These are phyloP conservation scores for Pygocentrus nattereri DNA, from an alignment of 2,797 vertebrate species.

Conservation along the genomic window DNA sequence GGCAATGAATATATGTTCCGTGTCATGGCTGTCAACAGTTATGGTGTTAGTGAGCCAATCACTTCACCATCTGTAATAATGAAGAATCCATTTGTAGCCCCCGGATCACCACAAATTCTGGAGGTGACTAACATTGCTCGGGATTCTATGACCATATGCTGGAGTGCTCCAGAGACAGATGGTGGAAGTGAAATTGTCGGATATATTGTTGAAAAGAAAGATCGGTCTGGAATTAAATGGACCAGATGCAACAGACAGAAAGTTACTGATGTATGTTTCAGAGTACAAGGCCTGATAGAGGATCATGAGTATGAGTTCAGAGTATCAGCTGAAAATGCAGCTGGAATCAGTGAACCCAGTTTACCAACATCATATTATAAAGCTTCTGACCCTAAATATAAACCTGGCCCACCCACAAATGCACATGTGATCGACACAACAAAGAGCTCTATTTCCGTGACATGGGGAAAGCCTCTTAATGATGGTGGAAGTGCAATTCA, in stretches of 20 bases:
- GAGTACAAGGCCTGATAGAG: constrained; percentile 89
- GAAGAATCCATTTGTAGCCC: constrained; percentile 92
- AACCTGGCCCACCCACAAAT: constrained; percentile 93
- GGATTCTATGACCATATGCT: constrained; percentile 95
- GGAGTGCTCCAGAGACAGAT: constrained; percentile 90
- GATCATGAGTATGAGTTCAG: constrained; percentile 97
- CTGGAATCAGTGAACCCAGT: constrained; percentile 91
- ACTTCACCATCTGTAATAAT: constrained; percentile 87
- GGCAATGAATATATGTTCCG: constrained; percentile 97
- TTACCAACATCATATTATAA: constrained; percentile 91
- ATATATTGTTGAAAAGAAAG: constrained; percentile 95
- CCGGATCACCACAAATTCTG: constrained; percentile 89
- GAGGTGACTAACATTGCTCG: constrained; percentile 92
- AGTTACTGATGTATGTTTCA: constrained; percentile 92
- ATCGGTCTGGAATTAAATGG: constrained; percentile 94
- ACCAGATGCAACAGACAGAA: constrained; percentile 95
- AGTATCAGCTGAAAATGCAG: constrained; percentile 94
- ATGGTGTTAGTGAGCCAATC: constrained; percentile 89
- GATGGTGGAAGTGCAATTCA: constrained; percentile 93
- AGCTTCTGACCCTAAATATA: constrained; percentile 94
- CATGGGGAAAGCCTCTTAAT: constrained; percentile 95
- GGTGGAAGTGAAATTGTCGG: constrained; percentile 93
- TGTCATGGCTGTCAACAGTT: constrained; percentile 94
- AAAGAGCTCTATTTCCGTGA: constrained; percentile 87
- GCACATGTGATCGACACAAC: constrained; percentile 89